phyloP scores from a whole-genome alignment of 2,888 invertebrate genomes.

The Druceiella hillmani region DNA sequence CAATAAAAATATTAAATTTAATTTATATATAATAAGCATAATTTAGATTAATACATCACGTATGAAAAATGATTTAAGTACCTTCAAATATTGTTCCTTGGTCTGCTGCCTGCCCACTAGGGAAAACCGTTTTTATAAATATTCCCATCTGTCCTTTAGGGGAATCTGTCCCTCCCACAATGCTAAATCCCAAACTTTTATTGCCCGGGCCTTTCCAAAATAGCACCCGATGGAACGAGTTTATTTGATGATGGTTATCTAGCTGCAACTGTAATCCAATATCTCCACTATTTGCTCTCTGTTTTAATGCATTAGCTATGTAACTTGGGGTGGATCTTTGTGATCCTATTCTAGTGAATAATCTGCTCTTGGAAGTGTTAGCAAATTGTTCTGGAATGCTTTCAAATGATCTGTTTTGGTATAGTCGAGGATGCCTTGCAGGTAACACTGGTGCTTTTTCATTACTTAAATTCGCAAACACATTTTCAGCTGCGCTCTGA shows the following conservation, averaged over 20 bases:
- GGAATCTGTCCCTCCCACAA: conserved; percentile 84
- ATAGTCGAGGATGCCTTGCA: conserved; percentile 39
- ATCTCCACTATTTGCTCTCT: conserved; percentile 29
- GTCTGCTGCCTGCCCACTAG: conserved; percentile 80
- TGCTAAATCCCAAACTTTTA: conserved; percentile 84
- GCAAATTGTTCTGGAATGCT: conserved; percentile 47
- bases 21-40: neutral
- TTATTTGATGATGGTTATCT: conserved; percentile 37
- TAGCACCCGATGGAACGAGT: conserved; percentile 46
- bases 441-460: too few species aligned
- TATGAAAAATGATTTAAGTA: conserved; percentile 31
- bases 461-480: too few species aligned
- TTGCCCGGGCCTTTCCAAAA: conserved; percentile 80
- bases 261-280: conserved; percentile 34
- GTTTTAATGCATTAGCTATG: conserved; percentile 33
- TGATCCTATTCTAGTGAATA: conserved; percentile 45
- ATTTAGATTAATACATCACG: conserved; percentile 4
- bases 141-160: conserved; percentile 86
- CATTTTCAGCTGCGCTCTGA: too few species aligned
- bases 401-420: conserved; percentile 47
- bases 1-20: conserved; percentile 3
- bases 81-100: conserved; percentile 81
- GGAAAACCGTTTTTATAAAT: conserved; percentile 83
- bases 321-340: conserved; percentile 39
- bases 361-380: conserved; percentile 40